These are phyloP conservation scores for Trachurus trachurus DNA, from an alignment of 2,797 vertebrate genomes.

Conservation along the genomic window DNA sequence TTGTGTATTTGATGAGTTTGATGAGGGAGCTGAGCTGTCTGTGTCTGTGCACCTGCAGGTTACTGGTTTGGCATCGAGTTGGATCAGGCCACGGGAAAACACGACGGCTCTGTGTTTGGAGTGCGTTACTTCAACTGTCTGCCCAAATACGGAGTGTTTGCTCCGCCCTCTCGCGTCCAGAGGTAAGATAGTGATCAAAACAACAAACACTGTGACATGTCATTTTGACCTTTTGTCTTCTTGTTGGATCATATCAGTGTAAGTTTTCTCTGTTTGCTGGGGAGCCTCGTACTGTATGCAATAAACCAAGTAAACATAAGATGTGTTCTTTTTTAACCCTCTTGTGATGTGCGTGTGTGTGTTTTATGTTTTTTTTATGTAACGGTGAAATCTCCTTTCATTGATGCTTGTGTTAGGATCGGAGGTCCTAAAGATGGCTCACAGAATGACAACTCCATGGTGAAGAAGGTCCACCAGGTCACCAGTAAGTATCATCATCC, in stretches of 20 bases:
- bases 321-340: too few species aligned
- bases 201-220: not conserved
- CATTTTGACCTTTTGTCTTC: too few species aligned
- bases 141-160: slow-evolving; percentile 93
- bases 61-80: slow-evolving; percentile 95
- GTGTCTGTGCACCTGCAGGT: slow-evolving; percentile 77
- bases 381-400: not conserved
- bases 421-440: slow-evolving; percentile 89
- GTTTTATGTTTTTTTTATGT: not conserved
- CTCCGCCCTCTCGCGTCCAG: slow-evolving; percentile 93
- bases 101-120: slow-evolving; percentile 94
- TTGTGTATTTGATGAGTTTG: too few species aligned
- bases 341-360: too few species aligned
- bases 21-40: not conserved
- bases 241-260: not conserved
- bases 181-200: slow-evolving; percentile 79
- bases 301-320: too few species aligned
- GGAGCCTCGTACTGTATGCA: too few species aligned
- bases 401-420: slow-evolving; percentile 80
- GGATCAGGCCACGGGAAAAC: slow-evolving; percentile 93
- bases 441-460: slow-evolving; percentile 82
- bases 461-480: slow-evolving; percentile 96
- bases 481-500: slow-evolving; percentile 88
- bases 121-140: slow-evolving; percentile 94
- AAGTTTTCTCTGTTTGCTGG: too few species aligned